Percentiles rank a stretch among this genome's conserved stretches.
These are phyloP conservation scores for Pseudanteris insignis DNA, from an alignment of 2,888 invertebrate species.

Conservation along the genomic window DNA sequence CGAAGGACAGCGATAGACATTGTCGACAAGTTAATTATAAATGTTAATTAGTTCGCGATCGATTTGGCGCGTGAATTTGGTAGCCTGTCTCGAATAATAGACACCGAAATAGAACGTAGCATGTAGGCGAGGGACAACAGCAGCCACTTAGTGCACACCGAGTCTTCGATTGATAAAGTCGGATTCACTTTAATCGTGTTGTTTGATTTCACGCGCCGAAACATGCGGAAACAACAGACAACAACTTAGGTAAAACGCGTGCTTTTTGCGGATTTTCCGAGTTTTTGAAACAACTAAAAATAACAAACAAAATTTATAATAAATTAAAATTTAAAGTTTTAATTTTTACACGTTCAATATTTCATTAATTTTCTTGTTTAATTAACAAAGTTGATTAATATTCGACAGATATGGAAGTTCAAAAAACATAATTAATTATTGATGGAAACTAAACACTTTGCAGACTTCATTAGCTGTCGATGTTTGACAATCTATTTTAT, in stretches of 20 bases:
- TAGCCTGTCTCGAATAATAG: constrained; percentile 62
- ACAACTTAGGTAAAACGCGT: constrained; percentile 17
- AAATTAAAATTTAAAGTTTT: too few relatives aligned
- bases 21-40: constrained; percentile 61
- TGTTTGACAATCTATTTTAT: too few relatives aligned
- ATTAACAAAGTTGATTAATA: too few relatives aligned
- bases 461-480: too few relatives aligned
- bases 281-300: too few relatives aligned
- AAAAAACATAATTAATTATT: too few relatives aligned
- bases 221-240: constrained; percentile 21
- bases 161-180: constrained; percentile 53
- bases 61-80: constrained; percentile 64
- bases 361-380: too few relatives aligned
- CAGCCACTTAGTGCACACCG: constrained; percentile 53
- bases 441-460: too few relatives aligned
- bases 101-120: constrained; percentile 62
- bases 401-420: too few relatives aligned
- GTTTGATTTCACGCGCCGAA: constrained; percentile 33
- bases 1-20: constrained; percentile 49
- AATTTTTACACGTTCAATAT: too few relatives aligned
- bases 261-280: background rate
- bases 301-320: too few relatives aligned
- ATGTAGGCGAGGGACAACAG: constrained; percentile 51
- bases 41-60: constrained; percentile 66
- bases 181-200: constrained; percentile 13